phyloP scores from a whole-genome alignment of 1,140 invertebrate species.

The Drosophila leontia region DNA sequence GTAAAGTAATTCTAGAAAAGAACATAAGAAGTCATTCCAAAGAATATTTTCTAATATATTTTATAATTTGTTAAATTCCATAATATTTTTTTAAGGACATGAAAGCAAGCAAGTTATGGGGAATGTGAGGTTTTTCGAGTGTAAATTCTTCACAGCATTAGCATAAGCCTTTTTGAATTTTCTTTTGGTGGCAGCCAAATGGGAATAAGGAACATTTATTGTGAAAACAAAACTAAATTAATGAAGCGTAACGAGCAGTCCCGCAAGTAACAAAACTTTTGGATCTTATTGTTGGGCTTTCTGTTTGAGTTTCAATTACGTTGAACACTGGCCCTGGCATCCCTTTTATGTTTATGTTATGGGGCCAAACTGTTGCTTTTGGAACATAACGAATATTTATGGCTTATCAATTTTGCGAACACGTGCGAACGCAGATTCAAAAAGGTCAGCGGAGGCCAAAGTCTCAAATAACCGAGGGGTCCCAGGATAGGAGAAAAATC shows the following conservation, averaged over 20 bases:
- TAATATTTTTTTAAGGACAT: too few species aligned
- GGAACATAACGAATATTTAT: conserved; percentile 67
- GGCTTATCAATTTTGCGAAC: conserved; percentile 67
- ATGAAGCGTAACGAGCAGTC: conserved; percentile 71
- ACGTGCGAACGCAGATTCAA: conserved; percentile 45
- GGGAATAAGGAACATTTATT: conserved; percentile 38
- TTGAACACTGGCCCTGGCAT: conserved; percentile 7
- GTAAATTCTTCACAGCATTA: conserved; percentile 43
- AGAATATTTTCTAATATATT: too few species aligned
- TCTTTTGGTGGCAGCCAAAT: conserved; percentile 21
- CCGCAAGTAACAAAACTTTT: conserved; percentile 53
- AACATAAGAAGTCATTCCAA: too few species aligned
- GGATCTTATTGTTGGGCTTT: conserved; percentile 40
- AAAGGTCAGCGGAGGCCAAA: conserved; percentile 36
- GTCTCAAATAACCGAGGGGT: conserved; percentile 8
- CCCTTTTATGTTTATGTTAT: conserved; percentile 61
- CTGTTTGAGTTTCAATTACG: conserved; percentile 58
- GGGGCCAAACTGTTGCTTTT: conserved; percentile 64
- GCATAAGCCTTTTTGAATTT: conserved; percentile 55
- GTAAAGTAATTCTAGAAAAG: too few species aligned
- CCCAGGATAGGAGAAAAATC: conserved; percentile 48
- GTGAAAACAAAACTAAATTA: conserved; percentile 72
- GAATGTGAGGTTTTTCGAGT: not conserved
- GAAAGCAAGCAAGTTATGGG: not conserved
- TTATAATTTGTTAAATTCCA: too few species aligned